These are phyloP conservation scores for Macrotrachela quadricornifera DNA, from an alignment of 1,140 invertebrate species.

Conservation along the genomic window DNA sequence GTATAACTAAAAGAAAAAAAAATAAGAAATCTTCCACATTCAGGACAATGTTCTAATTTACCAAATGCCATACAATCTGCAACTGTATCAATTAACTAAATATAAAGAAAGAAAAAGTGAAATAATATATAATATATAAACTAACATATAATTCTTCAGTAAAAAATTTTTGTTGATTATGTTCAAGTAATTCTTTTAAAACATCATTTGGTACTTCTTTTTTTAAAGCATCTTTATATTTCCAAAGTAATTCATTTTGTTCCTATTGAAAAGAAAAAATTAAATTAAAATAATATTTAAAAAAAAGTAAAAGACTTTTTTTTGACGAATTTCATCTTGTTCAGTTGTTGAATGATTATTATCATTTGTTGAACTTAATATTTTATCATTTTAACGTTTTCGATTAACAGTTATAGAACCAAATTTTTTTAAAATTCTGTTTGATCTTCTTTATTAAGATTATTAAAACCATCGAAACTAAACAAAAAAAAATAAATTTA, in stretches of 20 bases:
- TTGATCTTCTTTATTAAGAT: conserved; percentile 47
- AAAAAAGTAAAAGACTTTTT: conserved; percentile 4
- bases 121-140: too few relatives aligned
- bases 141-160: conserved; percentile 40
- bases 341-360: too few relatives aligned
- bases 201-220: conserved; percentile 20
- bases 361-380: conserved; percentile 20
- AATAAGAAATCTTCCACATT: too few relatives aligned
- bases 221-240: conserved; percentile 40
- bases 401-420: background rate
- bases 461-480: conserved; percentile 6
- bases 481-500: too few relatives aligned
- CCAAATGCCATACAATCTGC: conserved; percentile 59
- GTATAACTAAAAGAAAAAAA: conserved; percentile 41
- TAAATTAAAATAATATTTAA: too few relatives aligned
- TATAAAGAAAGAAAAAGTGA: too few relatives aligned
- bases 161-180: conserved; percentile 49
- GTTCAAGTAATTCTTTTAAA: conserved; percentile 43
- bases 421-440: conserved; percentile 15
- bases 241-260: conserved; percentile 58
- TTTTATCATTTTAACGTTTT: conserved; percentile 23
- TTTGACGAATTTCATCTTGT: conserved; percentile 12
- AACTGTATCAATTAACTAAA: background rate
- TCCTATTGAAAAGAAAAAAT: conserved; percentile 37
- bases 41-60: conserved; percentile 47